Conservation (phyloP, 2,113 vertebrate genomes). For the Bujurquina vittata region DNA sequence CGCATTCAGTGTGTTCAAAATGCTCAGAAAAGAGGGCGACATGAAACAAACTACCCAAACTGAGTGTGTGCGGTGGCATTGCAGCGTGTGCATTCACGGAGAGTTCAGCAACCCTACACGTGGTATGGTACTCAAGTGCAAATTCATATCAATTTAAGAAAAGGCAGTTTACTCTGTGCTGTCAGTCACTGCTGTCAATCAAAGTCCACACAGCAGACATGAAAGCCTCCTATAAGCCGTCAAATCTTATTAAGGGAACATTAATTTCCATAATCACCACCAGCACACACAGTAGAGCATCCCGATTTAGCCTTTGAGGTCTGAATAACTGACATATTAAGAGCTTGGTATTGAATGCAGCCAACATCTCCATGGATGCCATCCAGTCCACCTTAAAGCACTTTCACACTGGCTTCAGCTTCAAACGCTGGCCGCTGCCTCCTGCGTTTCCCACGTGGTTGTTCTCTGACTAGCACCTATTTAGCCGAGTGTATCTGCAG, state of each 20-base stretch:
- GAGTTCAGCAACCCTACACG: neutral
- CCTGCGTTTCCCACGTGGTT: neutral
- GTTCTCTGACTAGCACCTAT: neutral
- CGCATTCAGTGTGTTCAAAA: no score
- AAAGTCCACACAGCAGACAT: neutral
- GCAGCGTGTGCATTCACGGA: neutral
- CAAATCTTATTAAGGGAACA: conserved; percentile 11
- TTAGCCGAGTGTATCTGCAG: neutral
- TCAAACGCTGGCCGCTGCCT: neutral
- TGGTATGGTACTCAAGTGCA: neutral
- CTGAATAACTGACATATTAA: conserved; percentile 2
- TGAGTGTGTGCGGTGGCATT: neutral
- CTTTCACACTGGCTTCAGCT: neutral
- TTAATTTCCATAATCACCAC: conserved; percentile 16
- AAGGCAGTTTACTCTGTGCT: no score
- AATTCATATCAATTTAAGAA: no score
- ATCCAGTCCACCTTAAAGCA: neutral
- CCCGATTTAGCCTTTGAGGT: neutral
- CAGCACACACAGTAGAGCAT: conserved; percentile 1
- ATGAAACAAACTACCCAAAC: neutral
- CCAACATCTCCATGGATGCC: neutral
- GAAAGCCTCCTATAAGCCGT: neutral
- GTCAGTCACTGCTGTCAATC: conserved; percentile 7
- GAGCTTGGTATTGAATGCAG: neutral
- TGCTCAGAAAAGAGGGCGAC: no score